phyloP scores from a whole-genome alignment of 2,888 invertebrate species.

The Ariolimax columbianus region DNA sequence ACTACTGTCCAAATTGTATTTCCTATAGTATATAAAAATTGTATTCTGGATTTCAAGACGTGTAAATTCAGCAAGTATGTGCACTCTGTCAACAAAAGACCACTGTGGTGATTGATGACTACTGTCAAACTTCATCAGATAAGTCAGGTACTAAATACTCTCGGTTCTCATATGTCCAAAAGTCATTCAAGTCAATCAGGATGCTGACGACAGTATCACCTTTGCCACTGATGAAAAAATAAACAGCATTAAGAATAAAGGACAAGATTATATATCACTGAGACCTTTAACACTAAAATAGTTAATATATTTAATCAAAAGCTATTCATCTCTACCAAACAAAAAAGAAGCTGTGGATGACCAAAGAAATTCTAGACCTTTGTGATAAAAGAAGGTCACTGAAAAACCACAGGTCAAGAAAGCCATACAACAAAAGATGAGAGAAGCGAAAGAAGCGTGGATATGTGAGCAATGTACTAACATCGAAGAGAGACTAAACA shows the following conservation, averaged over 20 bases:
- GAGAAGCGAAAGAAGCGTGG: no score
- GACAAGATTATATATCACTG: no score
- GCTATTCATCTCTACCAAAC: no score
- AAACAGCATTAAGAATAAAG: not conserved
- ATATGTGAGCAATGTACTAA: no score
- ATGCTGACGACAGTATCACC: slow-evolving; percentile 96
- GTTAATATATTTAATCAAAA: no score
- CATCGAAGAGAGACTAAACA: no score
- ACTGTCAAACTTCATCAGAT: slow-evolving; percentile 65
- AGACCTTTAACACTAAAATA: not conserved
- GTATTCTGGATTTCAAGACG: not conserved
- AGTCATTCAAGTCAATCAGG: slow-evolving; percentile 95
- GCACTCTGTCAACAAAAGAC: not conserved
- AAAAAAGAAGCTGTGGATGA: no score
- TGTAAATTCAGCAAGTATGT: not conserved
- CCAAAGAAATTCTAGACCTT: no score
- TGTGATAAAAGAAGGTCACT: no score
- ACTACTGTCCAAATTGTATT: not conserved
- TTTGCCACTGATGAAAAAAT: slow-evolving; percentile 85
- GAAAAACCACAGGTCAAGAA: no score
- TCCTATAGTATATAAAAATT: not conserved
- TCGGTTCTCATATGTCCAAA: slow-evolving; percentile 97
- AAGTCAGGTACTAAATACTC: slow-evolving; percentile 82
- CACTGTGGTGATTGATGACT: not conserved
- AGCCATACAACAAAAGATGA: no score